Percentiles rank a stretch among this genome's conserved stretches.
phyloP scores from a whole-genome alignment of 2,888 invertebrate genomes.

The Xestia rhomboidea region DNA sequence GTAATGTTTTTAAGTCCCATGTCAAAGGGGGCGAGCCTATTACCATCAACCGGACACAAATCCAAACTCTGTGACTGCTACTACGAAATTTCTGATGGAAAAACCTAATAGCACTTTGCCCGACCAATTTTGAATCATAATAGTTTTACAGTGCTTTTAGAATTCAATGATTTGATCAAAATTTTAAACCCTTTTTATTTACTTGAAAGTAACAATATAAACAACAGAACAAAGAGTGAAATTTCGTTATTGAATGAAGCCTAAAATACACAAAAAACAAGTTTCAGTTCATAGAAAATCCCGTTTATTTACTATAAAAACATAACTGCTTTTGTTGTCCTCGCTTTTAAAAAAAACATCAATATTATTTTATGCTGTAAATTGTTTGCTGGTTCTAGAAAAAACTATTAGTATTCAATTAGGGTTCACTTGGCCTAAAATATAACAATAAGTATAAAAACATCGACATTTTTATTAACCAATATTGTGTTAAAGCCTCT shows the following conservation, averaged over 20 bases:
- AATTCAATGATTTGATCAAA: not conserved
- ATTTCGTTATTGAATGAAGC: not conserved
- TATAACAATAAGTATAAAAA: not conserved
- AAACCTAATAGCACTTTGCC: too few relatives aligned
- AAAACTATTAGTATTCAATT: not conserved
- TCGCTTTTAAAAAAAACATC: not conserved
- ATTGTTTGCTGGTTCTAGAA: not conserved
- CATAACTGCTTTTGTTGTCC: not conserved
- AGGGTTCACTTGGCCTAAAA: not conserved
- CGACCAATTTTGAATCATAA: not conserved
- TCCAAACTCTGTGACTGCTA: too few relatives aligned
- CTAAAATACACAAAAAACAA: slow-evolving; percentile 14
- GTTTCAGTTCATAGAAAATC: slow-evolving; percentile 12
- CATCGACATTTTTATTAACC: not conserved
- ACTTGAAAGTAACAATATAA: not conserved
- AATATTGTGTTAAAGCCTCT: not conserved
- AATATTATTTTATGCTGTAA: not conserved
- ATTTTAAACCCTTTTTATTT: not conserved
- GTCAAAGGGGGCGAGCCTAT: too few relatives aligned
- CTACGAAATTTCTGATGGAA: too few relatives aligned
- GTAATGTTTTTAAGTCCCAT: too few relatives aligned
- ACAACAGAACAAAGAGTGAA: not conserved
- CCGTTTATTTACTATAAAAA: slow-evolving; percentile 25
- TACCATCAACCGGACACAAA: too few relatives aligned
- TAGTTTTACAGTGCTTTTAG: not conserved